Base-by-base conservation (phyloP, 2,113 vertebrate genomes). In the Anguilla japonica region DNA sequence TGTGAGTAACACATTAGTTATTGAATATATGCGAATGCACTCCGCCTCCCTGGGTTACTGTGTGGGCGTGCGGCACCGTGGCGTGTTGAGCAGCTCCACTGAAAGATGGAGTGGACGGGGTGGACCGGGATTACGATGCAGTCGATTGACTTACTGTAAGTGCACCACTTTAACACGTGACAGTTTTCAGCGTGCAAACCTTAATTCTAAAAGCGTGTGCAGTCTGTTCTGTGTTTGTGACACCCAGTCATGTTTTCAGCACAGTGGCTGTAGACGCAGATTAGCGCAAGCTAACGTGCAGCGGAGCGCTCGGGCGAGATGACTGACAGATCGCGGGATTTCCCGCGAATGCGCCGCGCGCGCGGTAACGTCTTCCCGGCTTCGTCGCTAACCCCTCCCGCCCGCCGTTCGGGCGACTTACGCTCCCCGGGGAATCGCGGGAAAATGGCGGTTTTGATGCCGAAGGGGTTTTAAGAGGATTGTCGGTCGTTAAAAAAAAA, bases 401-500 rank as follows among this genome's bases (percentile, higher is more conserved):
- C 75, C 43, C 26, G 57, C 57, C 2, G 18, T 86, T 79, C 79
- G 39, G 60, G 81, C 67, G 82, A 86, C 46, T 88, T 84, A 84
- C 81, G 67, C 67, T 81, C 80, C 22, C 86, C 67, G 57, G 56
- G 34, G 67, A 81, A 67, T 81, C 81, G 46, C 22, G 79, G 81
- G 78, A 81, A 63, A 67, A 15, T 4, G 22, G 43, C 40, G 34
- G 79, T 79, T 87, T 82, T 86, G 22, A 43, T 15, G 63, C 78
- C 43, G 22, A 67, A 41, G 71, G 80, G 83, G 67, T 83, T 83
- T 83, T 56, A 81, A 88, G 79, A 87, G 46, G 78, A 90, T 83
- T 90, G 78, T 60, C 83, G 71, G 88, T 88, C 83, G 85, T 89
- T 88, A 89, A 85, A 83, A 41, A 83, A 34, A 34, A 34, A 89